A percentile compares a stretch with the other conserved stretches of the same genome.
Evolutionary conservation across 2,113 vertebrate species (phyloP).

Genomic region (Terrapene triunguis): DNA sequence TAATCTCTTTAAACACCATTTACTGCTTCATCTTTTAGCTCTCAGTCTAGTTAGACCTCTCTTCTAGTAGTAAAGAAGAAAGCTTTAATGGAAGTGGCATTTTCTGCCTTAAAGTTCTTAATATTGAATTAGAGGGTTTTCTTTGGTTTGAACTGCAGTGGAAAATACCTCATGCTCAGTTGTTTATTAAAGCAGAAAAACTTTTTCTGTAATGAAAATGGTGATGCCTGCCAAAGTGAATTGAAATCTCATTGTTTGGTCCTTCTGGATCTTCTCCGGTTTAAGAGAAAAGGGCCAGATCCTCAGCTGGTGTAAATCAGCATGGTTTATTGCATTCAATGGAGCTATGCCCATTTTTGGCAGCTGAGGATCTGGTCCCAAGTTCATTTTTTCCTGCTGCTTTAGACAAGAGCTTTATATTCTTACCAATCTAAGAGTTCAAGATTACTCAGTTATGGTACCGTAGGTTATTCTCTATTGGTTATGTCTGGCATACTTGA

Average conservation of each 20-base stretch:
- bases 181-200: background rate
- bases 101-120: background rate
- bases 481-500: background rate
- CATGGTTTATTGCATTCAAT: background rate
- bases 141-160: background rate
- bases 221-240: background rate
- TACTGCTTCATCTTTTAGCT: background rate
- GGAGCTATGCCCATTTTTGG: background rate
- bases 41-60: background rate
- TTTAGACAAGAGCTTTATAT: background rate
- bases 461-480: background rate
- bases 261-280: accelerated
- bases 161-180: accelerated
- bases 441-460: background rate
- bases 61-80: background rate
- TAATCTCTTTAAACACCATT: background rate
- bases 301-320: background rate
- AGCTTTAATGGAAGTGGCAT: background rate
- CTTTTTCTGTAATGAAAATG: background rate
- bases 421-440: background rate
- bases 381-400: background rate
- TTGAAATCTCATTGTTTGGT: background rate
- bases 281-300: accelerated
- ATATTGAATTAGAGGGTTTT: background rate
- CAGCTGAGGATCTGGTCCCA: background rate